Percentiles rank a stretch among this genome's conserved stretches.
Evolutionary conservation across 2,113 vertebrate species (phyloP).

Genomic region (Procapra przewalskii): DNA sequence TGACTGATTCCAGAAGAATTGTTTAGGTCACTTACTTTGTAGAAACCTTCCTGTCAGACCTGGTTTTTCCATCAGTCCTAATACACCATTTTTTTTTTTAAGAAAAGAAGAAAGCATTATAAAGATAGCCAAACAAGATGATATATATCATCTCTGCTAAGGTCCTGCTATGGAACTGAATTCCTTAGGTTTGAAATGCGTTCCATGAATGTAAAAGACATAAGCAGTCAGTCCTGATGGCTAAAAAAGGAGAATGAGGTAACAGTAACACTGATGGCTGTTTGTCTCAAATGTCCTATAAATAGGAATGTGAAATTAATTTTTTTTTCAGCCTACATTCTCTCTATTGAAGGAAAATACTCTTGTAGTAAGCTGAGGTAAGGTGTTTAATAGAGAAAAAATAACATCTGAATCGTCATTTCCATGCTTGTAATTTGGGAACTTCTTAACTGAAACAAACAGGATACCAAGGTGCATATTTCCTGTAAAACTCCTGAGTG

Average conservation of each 20-base stretch:
- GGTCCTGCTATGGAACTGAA: conserved; percentile 69
- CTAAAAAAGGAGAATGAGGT: conserved; percentile 79
- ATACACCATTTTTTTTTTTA: conserved; percentile 61
- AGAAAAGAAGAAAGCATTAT: conserved; percentile 63
- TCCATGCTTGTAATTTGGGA: neutral
- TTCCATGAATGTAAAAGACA: conserved; percentile 77
- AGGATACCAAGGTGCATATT: neutral
- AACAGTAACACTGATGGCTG: conserved; percentile 61
- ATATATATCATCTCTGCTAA: conserved; percentile 71
- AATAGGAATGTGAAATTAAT: conserved; percentile 76
- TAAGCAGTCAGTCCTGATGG: conserved; percentile 73
- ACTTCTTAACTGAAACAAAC: neutral
- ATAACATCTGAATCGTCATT: neutral
- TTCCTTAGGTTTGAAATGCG: conserved; percentile 76
- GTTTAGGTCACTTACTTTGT: conserved; percentile 13
- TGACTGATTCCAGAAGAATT: conserved; percentile 39
- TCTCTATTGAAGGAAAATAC: conserved; percentile 30
- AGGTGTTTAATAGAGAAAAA: neutral
- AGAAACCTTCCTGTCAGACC: conserved; percentile 50
- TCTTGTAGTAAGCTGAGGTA: neutral
- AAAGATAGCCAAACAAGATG: conserved; percentile 70
- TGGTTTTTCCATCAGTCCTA: conserved; percentile 75
- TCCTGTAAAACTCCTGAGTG: neutral
- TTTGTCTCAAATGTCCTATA: conserved; percentile 78
- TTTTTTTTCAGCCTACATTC: conserved; percentile 68